Conservation (phyloP, 2,113 vertebrate species). For the Corynorhinus townsendii region DNA sequence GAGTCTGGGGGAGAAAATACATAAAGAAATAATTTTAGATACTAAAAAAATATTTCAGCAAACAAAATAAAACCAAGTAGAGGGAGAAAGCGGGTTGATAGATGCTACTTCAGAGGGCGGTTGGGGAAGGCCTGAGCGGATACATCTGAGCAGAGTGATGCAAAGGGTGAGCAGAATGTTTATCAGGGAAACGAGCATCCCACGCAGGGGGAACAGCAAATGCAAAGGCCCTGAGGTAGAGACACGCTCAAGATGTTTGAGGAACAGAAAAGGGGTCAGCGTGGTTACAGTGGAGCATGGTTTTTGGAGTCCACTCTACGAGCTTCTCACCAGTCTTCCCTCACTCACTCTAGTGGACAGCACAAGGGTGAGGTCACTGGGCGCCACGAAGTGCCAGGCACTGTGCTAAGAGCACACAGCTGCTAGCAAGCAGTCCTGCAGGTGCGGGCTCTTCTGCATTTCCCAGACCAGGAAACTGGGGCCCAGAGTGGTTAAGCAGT, state of each 20-base stretch:
- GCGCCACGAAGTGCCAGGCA: background rate
- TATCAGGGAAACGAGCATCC: background rate
- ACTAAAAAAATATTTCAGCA: background rate
- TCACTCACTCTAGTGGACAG: too few relatives aligned
- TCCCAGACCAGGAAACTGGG: background rate
- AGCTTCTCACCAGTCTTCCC: background rate
- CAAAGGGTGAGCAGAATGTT: background rate
- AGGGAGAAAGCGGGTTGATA: background rate
- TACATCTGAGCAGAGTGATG: background rate
- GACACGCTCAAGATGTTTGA: rapidly evolving
- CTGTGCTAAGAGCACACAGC: rapidly evolving
- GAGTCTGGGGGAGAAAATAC: background rate
- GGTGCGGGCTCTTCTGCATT: background rate
- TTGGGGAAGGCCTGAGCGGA: background rate
- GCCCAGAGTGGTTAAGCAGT: background rate
- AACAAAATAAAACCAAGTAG: background rate
- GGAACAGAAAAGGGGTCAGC: background rate
- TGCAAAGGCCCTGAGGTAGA: background rate
- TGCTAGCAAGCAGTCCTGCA: background rate
- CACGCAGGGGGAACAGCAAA: background rate
- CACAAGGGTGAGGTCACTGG: background rate
- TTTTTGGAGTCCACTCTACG: background rate
- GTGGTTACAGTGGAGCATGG: rapidly evolving
- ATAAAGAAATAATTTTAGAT: background rate
- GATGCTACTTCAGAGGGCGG: background rate